Evolutionary conservation across 2,797 vertebrate genomes (phyloP).

Genomic region (Anas bahamensis): DNA sequence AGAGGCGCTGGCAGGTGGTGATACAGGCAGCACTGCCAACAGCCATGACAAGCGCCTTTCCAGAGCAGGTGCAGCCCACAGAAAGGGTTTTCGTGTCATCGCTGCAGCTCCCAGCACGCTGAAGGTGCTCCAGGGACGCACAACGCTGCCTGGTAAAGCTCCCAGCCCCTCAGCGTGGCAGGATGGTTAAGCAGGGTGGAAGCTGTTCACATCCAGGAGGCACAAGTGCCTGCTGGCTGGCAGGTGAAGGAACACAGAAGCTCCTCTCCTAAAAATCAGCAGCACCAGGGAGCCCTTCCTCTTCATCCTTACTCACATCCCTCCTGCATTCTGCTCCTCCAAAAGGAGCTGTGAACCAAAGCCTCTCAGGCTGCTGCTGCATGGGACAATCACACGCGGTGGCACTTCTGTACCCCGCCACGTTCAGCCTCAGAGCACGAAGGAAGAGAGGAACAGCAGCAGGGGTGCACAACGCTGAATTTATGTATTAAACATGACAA

Average conservation of each 20-base stretch:
- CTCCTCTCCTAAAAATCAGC: not conserved
- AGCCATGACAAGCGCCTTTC: not conserved
- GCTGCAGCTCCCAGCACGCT: not conserved
- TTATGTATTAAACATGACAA: not conserved
- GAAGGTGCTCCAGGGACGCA: not conserved
- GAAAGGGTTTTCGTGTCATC: not conserved
- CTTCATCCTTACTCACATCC: not conserved
- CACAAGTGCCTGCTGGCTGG: not conserved
- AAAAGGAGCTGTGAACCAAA: not conserved
- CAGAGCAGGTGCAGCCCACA: not conserved
- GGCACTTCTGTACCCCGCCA: not conserved
- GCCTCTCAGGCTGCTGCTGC: not conserved
- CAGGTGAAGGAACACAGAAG: not conserved
- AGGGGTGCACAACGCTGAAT: not conserved
- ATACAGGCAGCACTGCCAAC: not conserved
- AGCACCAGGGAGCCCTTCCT: not conserved
- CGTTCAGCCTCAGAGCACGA: fast-evolving
- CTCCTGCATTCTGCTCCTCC: not conserved
- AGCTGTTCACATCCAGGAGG: not conserved
- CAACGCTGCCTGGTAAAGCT: not conserved
- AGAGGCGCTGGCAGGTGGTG: not conserved
- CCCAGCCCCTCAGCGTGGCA: not conserved
- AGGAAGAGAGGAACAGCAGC: not conserved
- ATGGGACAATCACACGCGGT: fast-evolving
- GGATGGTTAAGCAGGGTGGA: not conserved